Percentiles rank a stretch among this genome's conserved stretches.
phyloP scores from a whole-genome alignment of 2,888 invertebrate genomes.

The Eugnorisma glareosa region DNA sequence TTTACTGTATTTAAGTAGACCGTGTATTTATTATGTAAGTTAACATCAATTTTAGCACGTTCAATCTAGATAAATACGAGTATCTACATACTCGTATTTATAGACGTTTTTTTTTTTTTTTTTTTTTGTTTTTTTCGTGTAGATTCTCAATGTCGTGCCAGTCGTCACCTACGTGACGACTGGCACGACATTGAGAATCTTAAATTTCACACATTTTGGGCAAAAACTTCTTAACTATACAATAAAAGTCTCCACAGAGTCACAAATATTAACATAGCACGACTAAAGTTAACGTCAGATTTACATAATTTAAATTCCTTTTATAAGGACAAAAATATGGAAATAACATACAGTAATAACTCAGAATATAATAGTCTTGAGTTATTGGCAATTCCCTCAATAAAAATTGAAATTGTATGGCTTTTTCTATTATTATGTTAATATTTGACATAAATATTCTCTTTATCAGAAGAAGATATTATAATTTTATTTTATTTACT shows the following conservation, averaged over 20 bases:
- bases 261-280: slow-evolving; percentile 3
- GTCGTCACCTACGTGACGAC: too few relatives aligned
- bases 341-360: background rate
- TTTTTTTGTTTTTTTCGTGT: too few relatives aligned
- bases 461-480: background rate
- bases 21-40: background rate
- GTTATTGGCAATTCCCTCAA: slow-evolving; percentile 26
- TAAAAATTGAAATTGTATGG: background rate
- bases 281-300: slow-evolving; percentile 14
- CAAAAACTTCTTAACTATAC: background rate
- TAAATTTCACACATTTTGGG: slow-evolving; percentile 11
- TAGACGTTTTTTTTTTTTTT: too few relatives aligned
- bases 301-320: slow-evolving; percentile 32
- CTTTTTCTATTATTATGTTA: slow-evolving; percentile 34
- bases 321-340: background rate
- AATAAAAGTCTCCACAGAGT: slow-evolving; percentile 23
- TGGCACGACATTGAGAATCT: slow-evolving; percentile 8
- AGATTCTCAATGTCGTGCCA: too few relatives aligned
- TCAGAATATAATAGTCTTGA: background rate
- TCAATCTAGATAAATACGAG: too few relatives aligned
- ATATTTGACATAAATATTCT: slow-evolving; percentile 37
- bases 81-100: too few relatives aligned
- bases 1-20: background rate
- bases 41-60: background rate
- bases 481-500: background rate